A percentile compares a stretch with the other conserved stretches of the same genome.
These are phyloP conservation scores for Spea bombifrons DNA, from an alignment of 2,113 vertebrate species.

Conservation along the genomic window DNA sequence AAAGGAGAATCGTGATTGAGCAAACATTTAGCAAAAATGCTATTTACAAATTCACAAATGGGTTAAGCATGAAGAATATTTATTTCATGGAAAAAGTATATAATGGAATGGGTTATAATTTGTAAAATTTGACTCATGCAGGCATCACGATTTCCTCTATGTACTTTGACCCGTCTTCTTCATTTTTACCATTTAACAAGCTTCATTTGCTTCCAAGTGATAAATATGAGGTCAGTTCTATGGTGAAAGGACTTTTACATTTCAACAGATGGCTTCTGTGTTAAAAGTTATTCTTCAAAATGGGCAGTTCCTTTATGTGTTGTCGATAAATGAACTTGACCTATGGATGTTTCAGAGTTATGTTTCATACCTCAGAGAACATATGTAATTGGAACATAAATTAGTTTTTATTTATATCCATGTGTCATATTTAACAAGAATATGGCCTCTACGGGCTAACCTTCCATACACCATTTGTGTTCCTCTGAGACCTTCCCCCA, in stretches of 20 bases:
- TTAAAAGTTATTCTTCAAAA: constrained; percentile 31
- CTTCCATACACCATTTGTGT: constrained; percentile 15
- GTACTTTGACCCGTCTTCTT: constrained; percentile 18
- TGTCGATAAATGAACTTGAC: constrained; percentile 31
- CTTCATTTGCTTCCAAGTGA: constrained; percentile 30
- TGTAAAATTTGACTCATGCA: background rate
- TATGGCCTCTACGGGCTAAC: constrained; percentile 7
- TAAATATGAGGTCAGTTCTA: constrained; percentile 31
- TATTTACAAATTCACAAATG: too few species aligned
- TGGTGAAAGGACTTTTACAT: constrained; percentile 22
- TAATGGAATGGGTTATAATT: background rate
- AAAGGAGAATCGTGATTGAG: too few species aligned
- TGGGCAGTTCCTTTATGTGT: constrained; percentile 19
- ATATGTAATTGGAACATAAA: constrained; percentile 46
- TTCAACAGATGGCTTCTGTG: constrained; percentile 23
- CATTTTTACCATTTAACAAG: constrained; percentile 36
- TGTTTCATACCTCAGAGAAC: constrained; percentile 41
- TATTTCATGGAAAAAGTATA: background rate
- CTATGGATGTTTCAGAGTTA: constrained; percentile 27
- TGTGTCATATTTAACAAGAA: constrained; percentile 33
- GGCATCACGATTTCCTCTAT: background rate
- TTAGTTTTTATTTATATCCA: constrained; percentile 42
- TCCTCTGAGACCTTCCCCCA: constrained; percentile 24
- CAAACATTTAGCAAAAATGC: too few species aligned
- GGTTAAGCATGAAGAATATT: too few species aligned